Evolutionary conservation across 2,113 vertebrate species (phyloP), one percentile per base, ranked within the genome.

Genomic region (Festucalex cinctus): DNA sequence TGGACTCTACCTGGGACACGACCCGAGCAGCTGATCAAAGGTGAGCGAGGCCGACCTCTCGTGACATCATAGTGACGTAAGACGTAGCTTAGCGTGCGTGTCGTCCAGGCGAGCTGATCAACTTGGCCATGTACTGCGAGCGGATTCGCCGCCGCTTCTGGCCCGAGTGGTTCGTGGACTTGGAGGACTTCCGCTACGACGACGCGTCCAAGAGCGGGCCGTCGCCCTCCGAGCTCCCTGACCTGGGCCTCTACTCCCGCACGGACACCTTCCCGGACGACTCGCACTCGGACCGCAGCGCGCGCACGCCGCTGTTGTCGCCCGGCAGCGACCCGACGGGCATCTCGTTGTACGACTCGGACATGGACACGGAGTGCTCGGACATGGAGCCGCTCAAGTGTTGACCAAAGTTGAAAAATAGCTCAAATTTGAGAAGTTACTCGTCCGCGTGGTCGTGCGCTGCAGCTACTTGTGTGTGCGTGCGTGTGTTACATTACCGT

Each of bases 71-170:
- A n/a, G 22, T 22, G 8, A 26, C 14, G 12, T 17, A 20, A 9
- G 20, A 10, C 1, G n/a, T 5, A 10, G 41, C 14, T 32, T 0
- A 48, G 46, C 46, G 19, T 9, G 46, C 1, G 19, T 32, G 57
- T 12, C 32, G 1, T 71, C 24, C 91, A 98, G 97, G 96, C 22
- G 97, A 99, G 80, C 93, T 99, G 36, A 97, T 99, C 82, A 99
- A 99, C 81, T 91, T 99, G 4, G 96, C 96, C 83, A 96, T 99
- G 96, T 99, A 99, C 87, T 99, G 96, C 68, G 96, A 99, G 80
- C 93, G 97, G 67, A 97, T 98, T 83, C 93, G 95, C 83, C 92
- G 95, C 82, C 95, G 95, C 81, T 98, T 97, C 83, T 99, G 97
- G 97, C 97, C 97, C 0, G 97, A 99, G 77, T 99, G 97, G 97